Base-by-base conservation (phyloP, 2,113 vertebrate genomes). In the Hipposideros armiger region DNA sequence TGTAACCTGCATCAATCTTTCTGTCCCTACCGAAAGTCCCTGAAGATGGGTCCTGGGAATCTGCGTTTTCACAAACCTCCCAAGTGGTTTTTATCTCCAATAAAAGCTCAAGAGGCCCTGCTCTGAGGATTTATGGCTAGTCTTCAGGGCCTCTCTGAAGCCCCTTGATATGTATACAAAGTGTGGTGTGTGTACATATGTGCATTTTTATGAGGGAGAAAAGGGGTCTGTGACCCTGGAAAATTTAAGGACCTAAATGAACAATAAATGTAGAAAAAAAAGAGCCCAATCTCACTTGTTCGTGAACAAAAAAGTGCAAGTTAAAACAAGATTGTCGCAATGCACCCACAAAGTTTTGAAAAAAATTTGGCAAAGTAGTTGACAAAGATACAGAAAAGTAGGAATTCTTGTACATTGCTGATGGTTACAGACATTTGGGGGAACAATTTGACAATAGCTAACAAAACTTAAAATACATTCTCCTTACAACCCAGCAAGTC, bases 291-390 rank as follows among this genome's bases (percentile, higher is more conserved):
- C 1, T 67, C 64, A 73, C 17, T 36, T 82, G 78, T 28, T 76
- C 76, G 32, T 40, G 36, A 96, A 88, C 5, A 85, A 28, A 50
- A 74, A 15, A n/a, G 74, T 62, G 4, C 11, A 69, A 74, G 28
- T 40, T 60, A 81, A 92, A 86, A 62, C 7, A 82, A 67, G 36
- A 72, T 66, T 36, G 54, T 83, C 9, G 26, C 47, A 82, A 67
- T 66, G 47, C 16, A 58, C 2, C 13, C 24, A 72, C 32, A 72
- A 4, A 50, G 42, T 56, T 91, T 95, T 89, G 40, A 81, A 67
- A 95, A 67, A 92, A 90, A 78, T 78, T n/a, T 72, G 54, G 85
- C 40, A 30, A 28, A 45, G 67, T 54, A 62, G 69, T 89, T 89
- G 84, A 24, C 26, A 70, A 89, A 81, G 28, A 54, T 47, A 26